phyloP scores from a whole-genome alignment of 2,797 vertebrate species.

The Phyllotis vaccarum region DNA sequence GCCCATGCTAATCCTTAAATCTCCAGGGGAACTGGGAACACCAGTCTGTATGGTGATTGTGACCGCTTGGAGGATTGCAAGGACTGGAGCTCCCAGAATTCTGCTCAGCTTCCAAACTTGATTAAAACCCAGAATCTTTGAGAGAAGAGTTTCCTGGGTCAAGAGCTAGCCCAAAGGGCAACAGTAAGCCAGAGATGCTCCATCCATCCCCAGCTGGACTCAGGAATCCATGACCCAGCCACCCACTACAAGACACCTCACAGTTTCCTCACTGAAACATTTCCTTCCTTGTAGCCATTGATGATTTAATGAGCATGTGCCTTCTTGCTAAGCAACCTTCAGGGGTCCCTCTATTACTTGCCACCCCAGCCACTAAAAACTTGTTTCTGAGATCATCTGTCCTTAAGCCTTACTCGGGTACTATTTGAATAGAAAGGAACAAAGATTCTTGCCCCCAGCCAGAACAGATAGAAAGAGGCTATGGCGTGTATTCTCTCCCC shows the following conservation, averaged over 20 bases:
- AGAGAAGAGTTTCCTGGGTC: neutral
- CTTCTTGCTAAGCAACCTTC: neutral
- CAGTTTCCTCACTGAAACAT: neutral
- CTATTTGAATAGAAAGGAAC: neutral
- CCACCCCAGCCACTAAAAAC: neutral
- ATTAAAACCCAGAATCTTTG: neutral
- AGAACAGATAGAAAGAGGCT: neutral
- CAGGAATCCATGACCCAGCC: neutral
- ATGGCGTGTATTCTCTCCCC: rapidly evolving
- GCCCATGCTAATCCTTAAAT: neutral
- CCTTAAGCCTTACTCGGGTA: neutral
- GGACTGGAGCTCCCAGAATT: neutral
- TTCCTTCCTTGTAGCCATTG: neutral
- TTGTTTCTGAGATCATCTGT: neutral
- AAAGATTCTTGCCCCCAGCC: neutral
- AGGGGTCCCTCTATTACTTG: neutral
- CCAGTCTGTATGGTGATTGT: no score
- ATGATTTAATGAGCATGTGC: rapidly evolving
- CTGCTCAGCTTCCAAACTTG: neutral
- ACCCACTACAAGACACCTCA: neutral
- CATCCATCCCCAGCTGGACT: neutral
- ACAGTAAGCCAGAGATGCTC: rapidly evolving
- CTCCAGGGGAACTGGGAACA: neutral
- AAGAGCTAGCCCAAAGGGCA: neutral
- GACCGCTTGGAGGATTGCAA: neutral